Base-by-base conservation (phyloP, 2,113 vertebrate genomes). In the Pheucticus melanocephalus region DNA sequence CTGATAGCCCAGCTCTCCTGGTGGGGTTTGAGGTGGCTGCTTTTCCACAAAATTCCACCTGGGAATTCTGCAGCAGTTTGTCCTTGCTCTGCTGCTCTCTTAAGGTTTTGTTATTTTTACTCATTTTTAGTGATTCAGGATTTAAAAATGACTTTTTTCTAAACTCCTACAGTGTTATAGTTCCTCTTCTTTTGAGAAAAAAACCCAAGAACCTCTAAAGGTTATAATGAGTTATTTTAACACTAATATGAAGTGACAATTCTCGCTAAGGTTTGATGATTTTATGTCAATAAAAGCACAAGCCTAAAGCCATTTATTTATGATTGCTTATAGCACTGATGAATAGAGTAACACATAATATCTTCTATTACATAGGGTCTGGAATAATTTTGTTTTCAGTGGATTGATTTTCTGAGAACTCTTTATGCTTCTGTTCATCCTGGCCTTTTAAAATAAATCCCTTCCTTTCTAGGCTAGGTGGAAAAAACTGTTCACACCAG, bases 151-250 rank as follows among this genome's bases (percentile, higher is more conserved):
- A 21, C 33, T 59, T 66, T 66, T 77, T 85, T 68, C 15, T 71
- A 12, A 68, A 22, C 2, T 57, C 31, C 11, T 45, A 4, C 5
- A 21, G 18, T 39, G 23, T 54, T 59, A 20, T 2, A 28, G 12
- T 51, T 59, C 15, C 30, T 45, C 15, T 66, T 63, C 19, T 61
- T 79, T 31, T 31, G 66, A 33, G 12, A 5, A 11, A 50, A 59
- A 66, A 48, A 5, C 0, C 2, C 4, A 56, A 23, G 18, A 61
- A 10, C 0, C 8, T 28, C 9, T 56, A 27, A 65, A 60, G 44
- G n/a, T 73, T 81, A 39, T 61, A 73, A 61, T 23, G 15, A 87
- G 35, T 50, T 20, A 82, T 66, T 91, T 84, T 85, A 63, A 71
- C 22, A 27, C 25, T 87, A 37, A 24, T 22, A 35, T 10, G 28